These are phyloP conservation scores for Sinotaia quadrata DNA, from an alignment of 2,888 invertebrate species.

Conservation along the genomic window DNA sequence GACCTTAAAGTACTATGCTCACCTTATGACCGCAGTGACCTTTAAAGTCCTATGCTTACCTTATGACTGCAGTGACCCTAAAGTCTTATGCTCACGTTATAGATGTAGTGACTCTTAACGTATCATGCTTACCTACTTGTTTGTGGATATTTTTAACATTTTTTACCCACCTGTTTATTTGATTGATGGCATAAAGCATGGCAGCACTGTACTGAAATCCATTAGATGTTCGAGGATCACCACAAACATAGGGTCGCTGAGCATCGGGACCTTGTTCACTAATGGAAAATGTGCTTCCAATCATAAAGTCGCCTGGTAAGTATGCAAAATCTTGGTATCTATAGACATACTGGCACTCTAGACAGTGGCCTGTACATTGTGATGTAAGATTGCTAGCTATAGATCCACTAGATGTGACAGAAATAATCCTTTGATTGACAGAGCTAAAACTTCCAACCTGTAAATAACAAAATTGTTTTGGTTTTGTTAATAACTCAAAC, in stretches of 20 bases:
- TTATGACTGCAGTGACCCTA: too few species aligned
- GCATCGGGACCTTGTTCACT: constrained; percentile 42
- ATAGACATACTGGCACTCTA: constrained; percentile 57
- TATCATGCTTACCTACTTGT: too few species aligned
- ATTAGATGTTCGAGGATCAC: constrained; percentile 42
- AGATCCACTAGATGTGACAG: constrained; percentile 21
- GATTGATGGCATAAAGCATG: constrained; percentile 52
- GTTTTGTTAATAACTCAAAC: too few species aligned
- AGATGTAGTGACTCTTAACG: too few species aligned
- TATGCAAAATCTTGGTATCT: constrained; percentile 43
- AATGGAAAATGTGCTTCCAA: constrained; percentile 57
- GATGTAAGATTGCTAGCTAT: constrained; percentile 18
- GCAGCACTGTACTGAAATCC: constrained; percentile 60
- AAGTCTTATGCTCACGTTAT: too few species aligned
- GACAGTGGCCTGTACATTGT: constrained; percentile 42
- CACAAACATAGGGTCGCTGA: constrained; percentile 52
- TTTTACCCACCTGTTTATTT: constrained; percentile 48
- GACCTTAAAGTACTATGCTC: too few species aligned
- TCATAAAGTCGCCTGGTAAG: constrained; percentile 49
- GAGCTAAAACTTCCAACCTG: constrained; percentile 53
- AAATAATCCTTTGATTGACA: constrained; percentile 28
- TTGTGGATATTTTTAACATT: too few species aligned
- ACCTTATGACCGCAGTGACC: too few species aligned
- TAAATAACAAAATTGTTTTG: background rate
- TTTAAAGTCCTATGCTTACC: too few species aligned